Percentiles rank a stretch among this genome's conserved stretches.
Evolutionary conservation across 2,797 vertebrate genomes (phyloP).

Genomic region (Haliaeetus albicilla): DNA sequence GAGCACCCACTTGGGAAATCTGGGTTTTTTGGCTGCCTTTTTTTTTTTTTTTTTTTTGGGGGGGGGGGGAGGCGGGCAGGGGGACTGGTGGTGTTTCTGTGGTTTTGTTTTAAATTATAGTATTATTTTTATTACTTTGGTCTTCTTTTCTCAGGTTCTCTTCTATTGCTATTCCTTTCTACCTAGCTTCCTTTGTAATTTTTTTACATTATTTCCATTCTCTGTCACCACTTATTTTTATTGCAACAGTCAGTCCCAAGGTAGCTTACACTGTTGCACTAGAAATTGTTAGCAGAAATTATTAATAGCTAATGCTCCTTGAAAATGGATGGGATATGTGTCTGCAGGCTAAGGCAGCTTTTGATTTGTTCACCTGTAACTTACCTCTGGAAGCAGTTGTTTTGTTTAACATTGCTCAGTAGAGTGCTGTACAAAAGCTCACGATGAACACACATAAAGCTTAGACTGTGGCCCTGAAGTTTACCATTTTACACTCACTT

Average conservation of each 20-base stretch:
- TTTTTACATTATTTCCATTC: not conserved
- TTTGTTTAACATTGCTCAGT: not conserved
- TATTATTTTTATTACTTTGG: not conserved
- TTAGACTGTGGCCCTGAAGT: not conserved
- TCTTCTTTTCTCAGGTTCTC: not conserved
- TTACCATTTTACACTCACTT: not conserved
- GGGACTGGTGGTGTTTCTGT: not conserved
- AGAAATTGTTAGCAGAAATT: not conserved
- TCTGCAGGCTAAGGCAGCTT: not conserved
- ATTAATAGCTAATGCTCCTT: not conserved
- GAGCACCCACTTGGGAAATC: not conserved
- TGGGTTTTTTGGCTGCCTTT: accelerated
- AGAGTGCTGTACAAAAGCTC: not conserved
- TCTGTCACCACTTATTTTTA: not conserved
- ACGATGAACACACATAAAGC: not conserved
- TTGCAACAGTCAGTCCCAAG: not conserved
- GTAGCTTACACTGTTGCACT: not conserved
- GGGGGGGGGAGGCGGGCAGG: no score
- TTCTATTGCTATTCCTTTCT: not conserved
- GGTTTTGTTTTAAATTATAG: not conserved
- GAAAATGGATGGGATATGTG: not conserved
- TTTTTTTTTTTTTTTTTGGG: not conserved
- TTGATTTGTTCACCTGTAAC: not conserved
- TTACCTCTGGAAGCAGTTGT: not conserved
- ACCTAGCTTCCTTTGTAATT: not conserved